Percentiles rank a stretch among this genome's conserved stretches.
phyloP scores from a whole-genome alignment of 2,797 vertebrate species.

The Sciurus vulgaris region DNA sequence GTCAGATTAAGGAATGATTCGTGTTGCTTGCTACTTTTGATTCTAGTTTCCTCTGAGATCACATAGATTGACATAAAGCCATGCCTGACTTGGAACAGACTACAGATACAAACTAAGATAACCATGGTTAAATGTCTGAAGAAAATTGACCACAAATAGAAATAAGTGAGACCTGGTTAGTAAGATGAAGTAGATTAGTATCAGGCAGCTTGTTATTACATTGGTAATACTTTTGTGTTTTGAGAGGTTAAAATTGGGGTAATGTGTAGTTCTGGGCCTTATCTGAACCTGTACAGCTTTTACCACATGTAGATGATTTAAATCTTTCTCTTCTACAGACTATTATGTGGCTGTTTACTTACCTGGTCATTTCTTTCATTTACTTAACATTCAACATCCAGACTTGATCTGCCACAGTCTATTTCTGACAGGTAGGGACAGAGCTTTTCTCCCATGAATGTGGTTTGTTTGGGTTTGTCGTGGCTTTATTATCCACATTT shows the following conservation, averaged over 20 bases:
- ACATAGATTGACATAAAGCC: conserved; percentile 43
- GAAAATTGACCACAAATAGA: conserved; percentile 10
- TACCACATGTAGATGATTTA: background rate
- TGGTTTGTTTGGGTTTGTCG: background rate
- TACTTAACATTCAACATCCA: conserved; percentile 95
- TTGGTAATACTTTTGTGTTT: background rate
- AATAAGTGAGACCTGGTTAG: background rate
- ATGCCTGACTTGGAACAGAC: conserved; percentile 42
- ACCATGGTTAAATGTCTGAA: background rate
- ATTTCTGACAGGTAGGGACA: conserved; percentile 93
- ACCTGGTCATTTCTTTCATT: conserved; percentile 94
- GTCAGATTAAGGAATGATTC: background rate
- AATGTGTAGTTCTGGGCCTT: conserved; percentile 6
- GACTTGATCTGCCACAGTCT: conserved; percentile 95
- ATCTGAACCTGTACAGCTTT: background rate
- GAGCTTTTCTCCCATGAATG: background rate
- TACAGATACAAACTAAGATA: background rate
- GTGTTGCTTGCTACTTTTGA: conserved; percentile 16
- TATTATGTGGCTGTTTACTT: conserved; percentile 94
- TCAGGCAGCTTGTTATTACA: background rate
- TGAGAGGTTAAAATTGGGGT: background rate
- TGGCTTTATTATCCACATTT: background rate
- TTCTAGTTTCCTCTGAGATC: conserved; percentile 15
- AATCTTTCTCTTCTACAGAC: conserved; percentile 88
- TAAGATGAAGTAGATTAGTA: background rate